Evolutionary conservation across 2,113 vertebrate species (phyloP).

Genomic region (Hemichromis elongatus): DNA sequence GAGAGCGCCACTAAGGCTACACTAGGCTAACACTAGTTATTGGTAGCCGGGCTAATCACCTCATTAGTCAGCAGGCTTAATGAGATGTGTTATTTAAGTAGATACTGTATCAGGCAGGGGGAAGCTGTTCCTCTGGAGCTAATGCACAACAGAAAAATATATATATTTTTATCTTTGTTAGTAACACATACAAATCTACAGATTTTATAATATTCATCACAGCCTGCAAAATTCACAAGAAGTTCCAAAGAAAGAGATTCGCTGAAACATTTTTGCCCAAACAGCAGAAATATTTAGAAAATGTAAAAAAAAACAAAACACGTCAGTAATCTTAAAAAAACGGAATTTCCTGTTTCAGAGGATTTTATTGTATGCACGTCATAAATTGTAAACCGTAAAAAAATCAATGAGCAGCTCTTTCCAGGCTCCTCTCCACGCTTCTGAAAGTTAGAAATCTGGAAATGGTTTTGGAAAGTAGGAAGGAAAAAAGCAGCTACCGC

Average conservation of each 20-base stretch:
- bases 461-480: neutral
- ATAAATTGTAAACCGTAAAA: neutral
- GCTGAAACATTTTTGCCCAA: neutral
- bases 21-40: conserved; percentile 52
- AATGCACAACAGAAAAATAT: neutral
- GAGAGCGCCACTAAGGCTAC: conserved; percentile 27
- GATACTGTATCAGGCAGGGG: conserved; percentile 32
- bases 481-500: neutral
- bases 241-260: neutral
- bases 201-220: neutral
- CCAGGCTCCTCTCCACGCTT: neutral
- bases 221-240: neutral
- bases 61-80: conserved; percentile 68
- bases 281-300: neutral
- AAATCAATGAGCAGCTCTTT: neutral
- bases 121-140: conserved; percentile 7
- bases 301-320: neutral
- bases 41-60: conserved; percentile 56
- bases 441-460: neutral
- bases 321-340: neutral
- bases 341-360: neutral
- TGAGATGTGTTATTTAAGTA: conserved; percentile 62
- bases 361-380: neutral
- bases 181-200: neutral
- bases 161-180: neutral